Base-by-base conservation (phyloP, 2,888 invertebrate species). In the Euzophera pinguis region DNA sequence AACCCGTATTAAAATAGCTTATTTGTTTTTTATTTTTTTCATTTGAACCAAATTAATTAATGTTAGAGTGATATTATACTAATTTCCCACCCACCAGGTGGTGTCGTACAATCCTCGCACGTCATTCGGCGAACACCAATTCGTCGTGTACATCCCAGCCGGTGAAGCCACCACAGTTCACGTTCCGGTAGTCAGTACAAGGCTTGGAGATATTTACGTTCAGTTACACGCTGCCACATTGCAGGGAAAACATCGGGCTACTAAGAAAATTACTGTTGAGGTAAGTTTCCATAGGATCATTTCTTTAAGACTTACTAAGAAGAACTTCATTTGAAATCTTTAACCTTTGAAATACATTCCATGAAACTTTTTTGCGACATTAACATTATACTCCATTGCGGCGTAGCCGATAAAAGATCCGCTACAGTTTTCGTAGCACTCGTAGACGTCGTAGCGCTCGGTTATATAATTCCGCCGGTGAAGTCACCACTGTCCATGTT, bases 121-220 rank as follows among this genome's bases (percentile, higher is more conserved):
- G 2, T 96, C 97, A 1, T 95, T 93, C 77, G 98, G 98, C 55
- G 98, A 98, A 81, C 97, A 98, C 86, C 98, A 99, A 81, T 98
- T 98, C 88, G 96, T 98, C 80, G 93, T 98, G 65, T 98, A 95
- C 90, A 93, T 97, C 51, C 79, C 88, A 54, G 93, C 95, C 0
- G 96, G 96, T 71, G 95, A 95, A 73, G 95, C 95, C 0, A 91
- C 93, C 35, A 93, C 96, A 37, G 97, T 98, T 35, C 95, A 98
- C 84, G 91, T 99, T 63, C 98, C 98, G 0, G 95, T 99, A 34
- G 97, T 98, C 47, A 94, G 98, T 0, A 93, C 94, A 8, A 91
- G 94, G 22, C 88, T 96, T 14, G 97, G 97, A 1, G 93, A 95
- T 62, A 91, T 95, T 8, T 63, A 91, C 56, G 93, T 98, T 0